Conservation (phyloP, 1,140 invertebrate species). For the Aphaenogaster ashmeadi region DNA sequence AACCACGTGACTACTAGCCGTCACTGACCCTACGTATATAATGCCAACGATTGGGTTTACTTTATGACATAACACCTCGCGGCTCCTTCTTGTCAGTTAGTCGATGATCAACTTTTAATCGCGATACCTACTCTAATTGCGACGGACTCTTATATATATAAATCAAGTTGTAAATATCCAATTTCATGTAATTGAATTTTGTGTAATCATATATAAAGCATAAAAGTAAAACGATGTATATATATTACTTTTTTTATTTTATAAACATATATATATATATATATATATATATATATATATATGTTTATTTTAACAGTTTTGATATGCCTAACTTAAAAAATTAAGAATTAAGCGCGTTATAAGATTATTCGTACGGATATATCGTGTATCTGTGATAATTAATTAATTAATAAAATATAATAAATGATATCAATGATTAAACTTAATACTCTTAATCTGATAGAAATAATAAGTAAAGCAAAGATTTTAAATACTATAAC, state of each 20-base stretch:
- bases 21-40: conserved; percentile 39
- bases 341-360: neutral
- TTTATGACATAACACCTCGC: neutral
- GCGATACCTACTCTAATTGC: neutral
- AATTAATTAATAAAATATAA: neutral
- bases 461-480: neutral
- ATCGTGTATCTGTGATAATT: neutral
- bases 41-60: conserved; percentile 2
- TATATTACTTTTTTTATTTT: too few relatives aligned
- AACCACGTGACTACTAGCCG: conserved; percentile 73
- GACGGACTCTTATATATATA: neutral
- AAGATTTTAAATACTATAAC: neutral
- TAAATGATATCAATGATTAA: neutral
- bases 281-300: neutral
- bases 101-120: neutral
- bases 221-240: neutral
- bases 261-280: neutral
- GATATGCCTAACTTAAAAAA: neutral
- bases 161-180: neutral
- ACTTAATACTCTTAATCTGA: neutral
- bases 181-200: neutral
- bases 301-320: neutral
- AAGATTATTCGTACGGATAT: neutral
- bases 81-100: neutral
- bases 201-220: neutral